Evolutionary conservation across 2,113 vertebrate genomes (phyloP), one percentile per base, ranked within the genome.

Genomic region (Lontra canadensis): DNA sequence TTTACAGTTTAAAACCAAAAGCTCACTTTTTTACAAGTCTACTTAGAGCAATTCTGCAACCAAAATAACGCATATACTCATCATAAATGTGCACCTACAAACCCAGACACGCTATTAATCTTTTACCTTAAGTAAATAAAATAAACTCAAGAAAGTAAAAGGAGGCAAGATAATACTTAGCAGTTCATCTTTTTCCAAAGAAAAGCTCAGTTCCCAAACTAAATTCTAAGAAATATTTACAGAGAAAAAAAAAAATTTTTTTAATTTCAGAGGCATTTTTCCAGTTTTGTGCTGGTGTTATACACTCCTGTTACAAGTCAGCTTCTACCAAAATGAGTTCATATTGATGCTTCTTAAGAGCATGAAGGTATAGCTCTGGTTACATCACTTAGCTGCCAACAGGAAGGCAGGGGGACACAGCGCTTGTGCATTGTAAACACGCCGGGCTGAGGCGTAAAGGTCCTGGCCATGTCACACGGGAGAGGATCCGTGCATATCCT

Each of bases 1-100:
- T 93, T 67, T 80, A 93, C 8, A 39, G 76, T 65, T 94, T 90
- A 84, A 97, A 94, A 97, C 47, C 39, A 82, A 96, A 92, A 55
- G 3, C 39, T 89, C 63, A 26, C 26, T 63, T 79, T 95, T 96
- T 90, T 88, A 86, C 52, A 89, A 90, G 36, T 71, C 86, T 93
- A 13, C 90, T 92, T 94, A 83, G 84, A 82, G 42, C 90, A 7
- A 31, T 36, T 90, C 88, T 88, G 7, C 69, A 94, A 90, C 31
- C n/a, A 94, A 89, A 89, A 52, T 15, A 90, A 89, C 49, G 25
- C 26, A 59, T n/a, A 59, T 14, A 26, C 20, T 94, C 21, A 81
- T 61, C 49, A 44, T 63, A 93, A 97, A 78, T n/a, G 23, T 79
- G 55, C 1, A 84, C 44, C 59, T 73, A 52, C 23, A 97, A 90